phyloP scores from a whole-genome alignment of 2,113 vertebrate genomes.

The Phyllopteryx taeniolatus region DNA sequence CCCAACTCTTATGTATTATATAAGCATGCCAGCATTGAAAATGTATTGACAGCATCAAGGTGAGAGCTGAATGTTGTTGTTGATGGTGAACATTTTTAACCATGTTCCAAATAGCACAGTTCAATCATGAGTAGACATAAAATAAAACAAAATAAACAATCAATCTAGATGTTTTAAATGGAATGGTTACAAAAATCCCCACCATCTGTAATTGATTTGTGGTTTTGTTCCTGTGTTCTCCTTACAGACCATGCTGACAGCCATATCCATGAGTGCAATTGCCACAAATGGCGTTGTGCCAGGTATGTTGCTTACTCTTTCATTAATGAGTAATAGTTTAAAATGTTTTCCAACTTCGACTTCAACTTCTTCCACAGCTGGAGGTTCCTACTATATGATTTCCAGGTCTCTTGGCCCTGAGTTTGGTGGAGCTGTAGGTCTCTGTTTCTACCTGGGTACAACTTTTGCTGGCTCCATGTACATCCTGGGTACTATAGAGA shows the following conservation, averaged over 20 bases:
- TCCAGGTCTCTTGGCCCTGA: conserved; percentile 79
- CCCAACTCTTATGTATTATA: neutral
- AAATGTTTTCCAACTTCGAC: neutral
- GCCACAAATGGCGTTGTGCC: conserved; percentile 96
- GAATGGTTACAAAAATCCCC: neutral
- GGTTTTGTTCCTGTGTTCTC: neutral
- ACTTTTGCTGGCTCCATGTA: conserved; percentile 82
- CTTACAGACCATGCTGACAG: conserved; percentile 89
- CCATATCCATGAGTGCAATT: conserved; percentile 98
- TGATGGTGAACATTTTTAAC: neutral
- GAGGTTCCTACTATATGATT: conserved; percentile 82
- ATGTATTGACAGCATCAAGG: neutral
- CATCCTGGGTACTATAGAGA: conserved; percentile 80
- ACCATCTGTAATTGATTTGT: neutral
- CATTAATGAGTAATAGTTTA: neutral
- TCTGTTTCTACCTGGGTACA: conserved; percentile 80
- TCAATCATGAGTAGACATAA: no score
- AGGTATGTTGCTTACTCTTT: conserved; percentile 68
- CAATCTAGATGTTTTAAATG: neutral
- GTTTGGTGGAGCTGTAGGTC: conserved; percentile 79
- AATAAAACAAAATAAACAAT: no score
- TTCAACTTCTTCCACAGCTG: conserved; percentile 56
- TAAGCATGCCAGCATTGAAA: neutral
- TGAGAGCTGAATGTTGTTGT: neutral
- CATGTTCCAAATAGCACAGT: neutral